A percentile compares a stretch with the other conserved stretches of the same genome.
phyloP scores from a whole-genome alignment of 37 sponge, comb jelly and placozoan species.

The Petrosia ficiformis region DNA sequence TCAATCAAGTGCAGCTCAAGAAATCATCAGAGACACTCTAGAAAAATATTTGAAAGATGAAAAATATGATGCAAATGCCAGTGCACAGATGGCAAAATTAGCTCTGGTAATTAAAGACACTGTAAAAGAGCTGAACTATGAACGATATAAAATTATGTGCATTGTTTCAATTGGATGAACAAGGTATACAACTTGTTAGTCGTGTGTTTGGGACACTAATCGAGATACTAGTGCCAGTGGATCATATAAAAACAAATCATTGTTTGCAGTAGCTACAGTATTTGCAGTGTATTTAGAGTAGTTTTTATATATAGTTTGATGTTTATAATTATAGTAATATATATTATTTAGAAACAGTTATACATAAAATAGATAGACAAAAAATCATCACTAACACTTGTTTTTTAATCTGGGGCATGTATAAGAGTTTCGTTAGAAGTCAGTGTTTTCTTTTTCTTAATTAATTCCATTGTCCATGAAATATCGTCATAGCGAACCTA shows the following conservation, averaged over 20 bases:
- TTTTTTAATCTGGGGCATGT: no score
- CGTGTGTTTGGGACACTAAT: constrained; percentile 94
- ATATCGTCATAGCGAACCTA: constrained; percentile 56
- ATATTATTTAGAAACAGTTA: not conserved
- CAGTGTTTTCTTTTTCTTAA: constrained; percentile 24
- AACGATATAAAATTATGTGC: constrained; percentile 83
- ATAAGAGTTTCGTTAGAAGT: no score
- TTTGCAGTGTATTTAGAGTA: constrained; percentile 93
- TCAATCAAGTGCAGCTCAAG: constrained; percentile 48
- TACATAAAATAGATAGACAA: not conserved
- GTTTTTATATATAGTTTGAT: no score
- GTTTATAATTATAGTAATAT: not conserved
- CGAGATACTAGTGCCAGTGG: constrained; percentile 79
- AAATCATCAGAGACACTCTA: constrained; percentile 59
- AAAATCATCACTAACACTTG: no score
- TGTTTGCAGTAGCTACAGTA: constrained; percentile 91
- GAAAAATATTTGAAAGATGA: constrained; percentile 70
- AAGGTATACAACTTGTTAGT: constrained; percentile 85
- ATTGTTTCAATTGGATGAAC: constrained; percentile 88
- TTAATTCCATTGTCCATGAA: constrained; percentile 55
- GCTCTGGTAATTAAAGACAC: constrained; percentile 67
- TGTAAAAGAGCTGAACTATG: constrained; percentile 85
- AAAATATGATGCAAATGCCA: constrained; percentile 55
- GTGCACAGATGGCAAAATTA: constrained; percentile 57
- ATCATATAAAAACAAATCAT: constrained; percentile 77